Conservation (phyloP, 1,140 invertebrate genomes). For the Megathymus violae region DNA sequence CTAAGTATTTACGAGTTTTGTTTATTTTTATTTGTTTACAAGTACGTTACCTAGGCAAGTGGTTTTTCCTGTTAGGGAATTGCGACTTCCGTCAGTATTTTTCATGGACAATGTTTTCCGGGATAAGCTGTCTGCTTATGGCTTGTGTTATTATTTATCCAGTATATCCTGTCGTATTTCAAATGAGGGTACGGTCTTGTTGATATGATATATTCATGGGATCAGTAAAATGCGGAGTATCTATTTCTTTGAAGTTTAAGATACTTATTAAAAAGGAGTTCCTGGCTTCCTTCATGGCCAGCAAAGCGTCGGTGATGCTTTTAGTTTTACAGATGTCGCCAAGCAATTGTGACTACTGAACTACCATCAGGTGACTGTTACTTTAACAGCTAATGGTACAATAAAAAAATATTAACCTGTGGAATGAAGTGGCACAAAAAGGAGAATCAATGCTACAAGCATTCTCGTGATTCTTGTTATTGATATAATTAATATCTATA, state of each 20-base stretch:
- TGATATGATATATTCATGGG: neutral
- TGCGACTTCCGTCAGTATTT: constrained; percentile 22
- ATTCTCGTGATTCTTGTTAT: too few relatives aligned
- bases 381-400: too few relatives aligned
- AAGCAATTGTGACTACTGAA: too few relatives aligned
- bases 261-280: too few relatives aligned
- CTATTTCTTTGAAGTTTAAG: neutral
- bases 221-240: neutral
- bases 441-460: too few relatives aligned
- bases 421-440: too few relatives aligned
- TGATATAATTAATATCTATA: too few relatives aligned
- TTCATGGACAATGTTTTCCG: constrained; percentile 23
- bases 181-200: neutral
- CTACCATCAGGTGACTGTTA: too few relatives aligned
- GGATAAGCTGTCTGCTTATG: constrained; percentile 7
- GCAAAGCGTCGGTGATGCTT: too few relatives aligned
- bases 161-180: constrained; percentile 4
- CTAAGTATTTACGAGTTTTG: constrained; percentile 21
- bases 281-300: too few relatives aligned
- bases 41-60: constrained; percentile 17
- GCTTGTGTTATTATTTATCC: constrained; percentile 1
- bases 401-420: too few relatives aligned
- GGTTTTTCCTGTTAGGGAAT: constrained; percentile 21
- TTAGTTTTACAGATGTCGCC: too few relatives aligned
- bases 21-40: constrained; percentile 26